Base-by-base conservation (phyloP, 1,140 invertebrate species). In the Cotesia chilonis region DNA sequence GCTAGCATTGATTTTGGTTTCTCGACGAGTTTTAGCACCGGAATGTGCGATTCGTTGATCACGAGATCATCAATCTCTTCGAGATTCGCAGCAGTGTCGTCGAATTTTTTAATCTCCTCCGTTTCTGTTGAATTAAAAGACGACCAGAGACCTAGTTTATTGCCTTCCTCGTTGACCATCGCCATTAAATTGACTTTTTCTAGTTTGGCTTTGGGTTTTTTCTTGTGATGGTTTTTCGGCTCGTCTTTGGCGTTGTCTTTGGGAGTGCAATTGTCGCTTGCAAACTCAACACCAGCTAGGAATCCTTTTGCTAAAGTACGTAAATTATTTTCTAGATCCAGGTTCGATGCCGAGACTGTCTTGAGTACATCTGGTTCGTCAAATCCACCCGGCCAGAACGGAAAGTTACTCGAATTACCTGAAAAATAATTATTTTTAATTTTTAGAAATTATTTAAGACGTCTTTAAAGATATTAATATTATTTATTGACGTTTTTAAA, bases 351-450 rank as follows among this genome's bases (percentile, higher is more conserved):
- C 12, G 73, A 37, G 12, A 78, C 69, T 4, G 76, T 68, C 4
- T 84, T 78, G 41, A 74, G 75, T 2, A 86, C 79, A 54, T 88
- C 80, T 51, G 88, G 89, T 79, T 92, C 90, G 57, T 92, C 90
- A 78, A 94, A 92, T 47, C 93, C 93, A 47, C 92, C 93, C 71
- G 94, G 93, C 92, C 92, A 93, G 83, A 95, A 95, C 36, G 93
- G 93, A 82, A 89, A 90, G 81, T 94, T 94, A 67, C 90, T 90
- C 0, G 90, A 87, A 81, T 89, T 93, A 4, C 94, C 94, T 84
- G 60, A 20, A 68, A 55, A 69, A 64, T 55, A 17, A 61, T 7
- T 59, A 28, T 35, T 38, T n/a, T 38, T 4, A 59, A 5, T 59
- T 47, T 41, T 51, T 52, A 47, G 10, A 47, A 28, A 51, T 67